These are phyloP conservation scores for Ammodytes dubius DNA, from an alignment of 2,113 vertebrate species.

Conservation along the genomic window DNA sequence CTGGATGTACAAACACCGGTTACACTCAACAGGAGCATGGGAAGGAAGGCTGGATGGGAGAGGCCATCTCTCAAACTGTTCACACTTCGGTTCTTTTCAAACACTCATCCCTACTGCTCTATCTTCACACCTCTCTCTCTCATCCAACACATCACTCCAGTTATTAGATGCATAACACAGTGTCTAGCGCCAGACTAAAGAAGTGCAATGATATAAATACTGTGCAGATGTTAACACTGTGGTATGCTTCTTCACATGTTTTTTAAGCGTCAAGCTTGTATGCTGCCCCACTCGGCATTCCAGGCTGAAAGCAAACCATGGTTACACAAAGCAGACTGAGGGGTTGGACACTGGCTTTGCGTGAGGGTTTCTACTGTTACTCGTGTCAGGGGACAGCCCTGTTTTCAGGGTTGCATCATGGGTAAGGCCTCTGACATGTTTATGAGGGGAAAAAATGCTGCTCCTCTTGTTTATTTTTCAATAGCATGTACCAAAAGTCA, in stretches of 20 bases:
- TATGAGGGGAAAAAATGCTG: slow-evolving; percentile 24
- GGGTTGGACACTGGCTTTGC: slow-evolving; percentile 61
- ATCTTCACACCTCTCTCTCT: not conserved
- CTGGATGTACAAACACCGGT: slow-evolving; percentile 17
- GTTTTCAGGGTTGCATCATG: slow-evolving; percentile 26
- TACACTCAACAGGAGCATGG: not conserved
- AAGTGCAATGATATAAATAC: not conserved
- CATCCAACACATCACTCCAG: not conserved
- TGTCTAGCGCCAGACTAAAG: not conserved
- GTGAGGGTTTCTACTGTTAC: slow-evolving; percentile 51
- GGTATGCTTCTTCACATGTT: slow-evolving; percentile 45
- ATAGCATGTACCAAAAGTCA: slow-evolving; percentile 25
- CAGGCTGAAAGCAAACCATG: slow-evolving; percentile 35
- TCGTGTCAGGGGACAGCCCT: slow-evolving; percentile 28
- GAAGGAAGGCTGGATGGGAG: slow-evolving; percentile 10
- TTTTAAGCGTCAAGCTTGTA: slow-evolving; percentile 36
- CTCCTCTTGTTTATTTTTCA: slow-evolving; percentile 37
- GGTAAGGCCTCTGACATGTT: slow-evolving; percentile 27
- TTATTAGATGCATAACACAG: not conserved
- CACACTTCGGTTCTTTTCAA: slow-evolving; percentile 17
- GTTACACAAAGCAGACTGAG: slow-evolving; percentile 63
- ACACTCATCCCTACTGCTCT: not conserved
- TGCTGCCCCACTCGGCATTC: slow-evolving; percentile 51
- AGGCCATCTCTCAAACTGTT: slow-evolving; percentile 1
- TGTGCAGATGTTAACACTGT: slow-evolving; percentile 11